Percentiles rank a stretch among this genome's conserved stretches.
Evolutionary conservation across 2,113 vertebrate species (phyloP).

Genomic region (Grammomys dolichurus): DNA sequence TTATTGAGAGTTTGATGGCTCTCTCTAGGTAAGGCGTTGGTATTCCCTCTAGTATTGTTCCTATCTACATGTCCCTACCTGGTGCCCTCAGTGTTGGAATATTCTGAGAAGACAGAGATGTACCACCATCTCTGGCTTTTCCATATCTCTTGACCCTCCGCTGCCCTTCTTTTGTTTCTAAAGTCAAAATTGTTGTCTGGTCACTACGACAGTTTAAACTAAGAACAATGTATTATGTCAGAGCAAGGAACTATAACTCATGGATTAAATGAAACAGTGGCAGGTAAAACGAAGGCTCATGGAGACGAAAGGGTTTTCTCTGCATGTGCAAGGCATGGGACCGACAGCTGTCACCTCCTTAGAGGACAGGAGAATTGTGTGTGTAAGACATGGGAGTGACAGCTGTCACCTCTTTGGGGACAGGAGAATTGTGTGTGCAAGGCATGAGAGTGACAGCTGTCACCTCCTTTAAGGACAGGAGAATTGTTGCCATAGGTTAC

Average conservation of each 20-base stretch:
- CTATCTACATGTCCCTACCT: background rate
- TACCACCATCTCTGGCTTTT: background rate
- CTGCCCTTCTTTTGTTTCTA: slow-evolving; percentile 41
- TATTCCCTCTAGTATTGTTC: background rate
- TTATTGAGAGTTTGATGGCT: background rate
- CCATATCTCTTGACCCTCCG: background rate
- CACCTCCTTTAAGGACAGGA: background rate
- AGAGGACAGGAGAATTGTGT: background rate
- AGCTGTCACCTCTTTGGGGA: background rate
- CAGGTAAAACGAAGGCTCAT: background rate
- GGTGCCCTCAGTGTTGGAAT: background rate
- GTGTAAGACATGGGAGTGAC: too few relatives aligned
- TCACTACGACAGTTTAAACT: slow-evolving; percentile 63
- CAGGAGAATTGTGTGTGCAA: background rate
- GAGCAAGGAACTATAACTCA: slow-evolving; percentile 70
- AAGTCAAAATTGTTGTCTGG: slow-evolving; percentile 55
- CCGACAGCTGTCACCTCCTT: background rate
- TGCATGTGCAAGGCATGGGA: background rate
- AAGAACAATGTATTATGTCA: slow-evolving; percentile 44
- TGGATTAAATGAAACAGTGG: slow-evolving; percentile 36
- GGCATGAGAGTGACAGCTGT: too few relatives aligned
- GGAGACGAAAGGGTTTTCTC: background rate
- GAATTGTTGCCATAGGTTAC: background rate
- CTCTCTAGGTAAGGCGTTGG: background rate
- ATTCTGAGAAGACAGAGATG: slow-evolving; percentile 2